Base-by-base conservation (phyloP, 2,888 invertebrate genomes). In the Drosophila kambysellisi region DNA sequence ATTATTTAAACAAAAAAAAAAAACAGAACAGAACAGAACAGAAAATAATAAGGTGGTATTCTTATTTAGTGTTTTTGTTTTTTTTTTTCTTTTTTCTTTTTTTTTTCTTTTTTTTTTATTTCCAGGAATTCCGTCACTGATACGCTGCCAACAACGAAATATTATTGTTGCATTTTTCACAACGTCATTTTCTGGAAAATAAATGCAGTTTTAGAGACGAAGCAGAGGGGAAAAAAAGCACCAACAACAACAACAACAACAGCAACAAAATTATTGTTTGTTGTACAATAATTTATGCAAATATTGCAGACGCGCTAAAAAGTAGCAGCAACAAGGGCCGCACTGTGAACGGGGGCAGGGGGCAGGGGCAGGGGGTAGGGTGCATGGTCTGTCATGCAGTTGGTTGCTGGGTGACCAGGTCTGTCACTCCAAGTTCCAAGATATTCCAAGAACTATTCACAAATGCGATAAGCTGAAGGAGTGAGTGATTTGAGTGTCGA, bases 81-180 rank as follows among this genome's bases (percentile, higher is more conserved):
- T 68, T 51, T 62, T 56, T 61, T 46, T 66, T 37, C 32, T 29
- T 66, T 37, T 32, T 29, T 52, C 46, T 29, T 32, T 68, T 51
- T 62, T 51, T 61, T 46, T 66, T 53, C 37, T 56, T 59, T 88
- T 86, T 88, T 84, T 87, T 85, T 84, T 79, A 89, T 87, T 92
- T 92, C 91, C 92, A 83, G 92, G 91, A 91, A 91, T 91, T 84
- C 79, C 85, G 87, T 86, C 81, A 83, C 87, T 86, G 82, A 91
- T 90, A 91, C 81, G 85, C 65, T 70, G 65, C 66, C 64, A 66
- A 48, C 52, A 46, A 62, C 67, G 37, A 63, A 63, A 70, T 82
- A 80, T 72, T 73, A 81, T 82, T 84, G 70, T 76, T 89, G 88
- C 89, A 85, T 89, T 85, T 89, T 89, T 88, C 87, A 84, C 89